These are phyloP conservation scores for Sclerurus mexicanus DNA, from an alignment of 2,113 vertebrate species.

Conservation along the genomic window DNA sequence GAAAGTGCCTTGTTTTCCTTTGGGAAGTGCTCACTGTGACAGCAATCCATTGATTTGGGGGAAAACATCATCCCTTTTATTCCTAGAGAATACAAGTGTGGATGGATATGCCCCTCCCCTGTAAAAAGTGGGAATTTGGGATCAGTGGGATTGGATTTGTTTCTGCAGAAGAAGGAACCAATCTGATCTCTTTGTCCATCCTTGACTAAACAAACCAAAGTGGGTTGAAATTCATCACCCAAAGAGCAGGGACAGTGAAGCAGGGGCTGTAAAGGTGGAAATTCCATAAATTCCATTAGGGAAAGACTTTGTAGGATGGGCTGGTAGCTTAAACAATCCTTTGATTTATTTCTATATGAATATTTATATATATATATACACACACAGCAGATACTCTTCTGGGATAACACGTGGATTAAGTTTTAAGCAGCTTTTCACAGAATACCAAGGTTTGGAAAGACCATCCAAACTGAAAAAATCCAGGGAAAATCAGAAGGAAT, in stretches of 20 bases:
- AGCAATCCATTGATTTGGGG: background rate
- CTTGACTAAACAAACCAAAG: background rate
- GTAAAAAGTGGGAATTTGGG: background rate
- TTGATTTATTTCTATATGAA: background rate
- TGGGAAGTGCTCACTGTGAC: background rate
- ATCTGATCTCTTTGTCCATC: background rate
- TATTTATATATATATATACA: fast-evolving
- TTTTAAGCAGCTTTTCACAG: background rate
- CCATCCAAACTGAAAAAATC: background rate
- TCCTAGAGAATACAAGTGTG: background rate
- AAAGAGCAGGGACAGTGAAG: background rate
- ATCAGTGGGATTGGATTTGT: background rate
- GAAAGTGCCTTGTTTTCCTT: background rate
- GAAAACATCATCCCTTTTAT: background rate
- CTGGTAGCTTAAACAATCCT: background rate
- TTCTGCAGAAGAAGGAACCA: background rate
- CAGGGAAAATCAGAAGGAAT: background rate
- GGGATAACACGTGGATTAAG: background rate
- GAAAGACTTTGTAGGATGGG: background rate
- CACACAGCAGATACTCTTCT: background rate
- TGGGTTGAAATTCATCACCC: background rate
- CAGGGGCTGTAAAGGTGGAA: background rate
- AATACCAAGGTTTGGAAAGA: background rate
- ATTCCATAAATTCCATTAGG: background rate
- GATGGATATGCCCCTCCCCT: background rate